Percentiles rank a stretch among this genome's conserved stretches.
Evolutionary conservation across 1,140 invertebrate genomes (phyloP).

Genomic region (Asbolus verrucosus): DNA sequence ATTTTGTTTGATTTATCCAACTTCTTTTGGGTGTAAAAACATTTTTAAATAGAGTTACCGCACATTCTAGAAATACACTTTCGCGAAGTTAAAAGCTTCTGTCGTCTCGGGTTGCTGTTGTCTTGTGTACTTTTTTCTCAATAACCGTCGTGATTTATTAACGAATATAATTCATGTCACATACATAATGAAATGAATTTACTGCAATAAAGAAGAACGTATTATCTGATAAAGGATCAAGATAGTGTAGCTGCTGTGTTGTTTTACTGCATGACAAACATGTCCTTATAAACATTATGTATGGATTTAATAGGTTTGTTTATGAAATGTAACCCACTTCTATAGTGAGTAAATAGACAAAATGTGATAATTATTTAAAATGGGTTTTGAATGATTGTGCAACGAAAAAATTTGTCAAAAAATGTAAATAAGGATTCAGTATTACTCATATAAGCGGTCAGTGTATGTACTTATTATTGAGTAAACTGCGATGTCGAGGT

Average conservation of each 20-base stretch:
- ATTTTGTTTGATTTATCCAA: too few species aligned
- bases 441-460: too few species aligned
- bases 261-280: constrained; percentile 5
- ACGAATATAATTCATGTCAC: constrained; percentile 42
- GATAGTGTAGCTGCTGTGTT: constrained; percentile 1
- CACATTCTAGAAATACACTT: too few species aligned
- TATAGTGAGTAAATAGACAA: not conserved
- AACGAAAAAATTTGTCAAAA: constrained; percentile 7
- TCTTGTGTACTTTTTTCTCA: constrained; percentile 4
- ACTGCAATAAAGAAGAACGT: constrained; percentile 15
- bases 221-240: constrained; percentile 32
- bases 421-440: not conserved
- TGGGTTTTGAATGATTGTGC: constrained; percentile 25
- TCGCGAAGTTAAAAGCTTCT: too few species aligned
- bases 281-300: constrained; percentile 29
- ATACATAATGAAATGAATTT: constrained; percentile 34
- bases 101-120: too few species aligned
- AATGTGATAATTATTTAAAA: constrained; percentile 4
- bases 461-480: too few species aligned
- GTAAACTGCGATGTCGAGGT: too few species aligned
- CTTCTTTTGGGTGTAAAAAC: too few species aligned
- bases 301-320: constrained; percentile 37
- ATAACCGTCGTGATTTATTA: constrained; percentile 27
- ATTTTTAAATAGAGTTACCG: too few species aligned
- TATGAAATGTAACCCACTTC: constrained; percentile 32